Conservation (phyloP, 2,797 vertebrate genomes). For the Bryconaethiops microstoma region DNA sequence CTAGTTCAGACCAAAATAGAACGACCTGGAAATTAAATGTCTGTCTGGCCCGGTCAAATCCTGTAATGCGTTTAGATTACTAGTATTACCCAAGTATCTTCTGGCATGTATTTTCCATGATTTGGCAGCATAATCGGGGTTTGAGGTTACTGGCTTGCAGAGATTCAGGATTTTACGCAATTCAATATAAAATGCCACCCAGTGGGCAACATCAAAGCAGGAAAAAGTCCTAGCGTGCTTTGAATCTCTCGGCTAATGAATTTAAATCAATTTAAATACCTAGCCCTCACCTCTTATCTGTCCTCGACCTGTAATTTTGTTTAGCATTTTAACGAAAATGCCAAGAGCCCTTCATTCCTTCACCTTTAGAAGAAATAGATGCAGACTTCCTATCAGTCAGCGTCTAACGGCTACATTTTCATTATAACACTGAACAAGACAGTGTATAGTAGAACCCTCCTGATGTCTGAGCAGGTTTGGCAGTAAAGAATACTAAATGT, state of each 20-base stretch:
- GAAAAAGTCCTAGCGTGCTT: neutral
- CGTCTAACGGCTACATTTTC: neutral
- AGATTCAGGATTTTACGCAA: neutral
- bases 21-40: conserved; percentile 6
- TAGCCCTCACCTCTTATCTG: neutral
- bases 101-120: neutral
- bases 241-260: neutral
- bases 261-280: neutral
- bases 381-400: neutral
- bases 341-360: neutral
- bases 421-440: neutral
- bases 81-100: conserved; percentile 20
- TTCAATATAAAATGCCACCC: conserved; percentile 1
- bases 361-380: neutral
- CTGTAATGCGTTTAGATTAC: neutral
- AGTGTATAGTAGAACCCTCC: neutral
- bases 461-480: neutral
- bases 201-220: neutral
- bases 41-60: conserved; percentile 23
- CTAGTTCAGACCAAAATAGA: conserved; percentile 14
- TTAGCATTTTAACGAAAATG: conserved; percentile 29
- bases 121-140: conserved; percentile 7
- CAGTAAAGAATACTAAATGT: neutral
- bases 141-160: neutral
- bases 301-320: conserved; percentile 2